Conservation (phyloP, 2,888 invertebrate species). For the Tachina lurida region DNA sequence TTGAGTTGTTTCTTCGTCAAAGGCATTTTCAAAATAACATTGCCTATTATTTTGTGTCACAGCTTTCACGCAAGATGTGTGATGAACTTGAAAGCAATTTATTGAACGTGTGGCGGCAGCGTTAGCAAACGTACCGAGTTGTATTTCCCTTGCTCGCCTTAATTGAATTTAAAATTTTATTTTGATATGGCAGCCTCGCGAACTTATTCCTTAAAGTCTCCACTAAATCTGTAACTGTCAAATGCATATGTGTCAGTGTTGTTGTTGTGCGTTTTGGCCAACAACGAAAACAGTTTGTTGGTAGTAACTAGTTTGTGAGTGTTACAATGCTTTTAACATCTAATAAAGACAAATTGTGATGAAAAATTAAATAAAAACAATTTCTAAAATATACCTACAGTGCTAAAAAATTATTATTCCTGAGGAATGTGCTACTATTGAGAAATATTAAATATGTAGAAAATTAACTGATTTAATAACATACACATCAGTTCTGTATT, state of each 20-base stretch:
- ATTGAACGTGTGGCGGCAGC: no score
- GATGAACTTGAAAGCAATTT: no score
- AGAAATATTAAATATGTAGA: constrained; percentile 17
- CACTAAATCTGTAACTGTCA: constrained; percentile 58
- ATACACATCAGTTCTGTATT: constrained; percentile 11
- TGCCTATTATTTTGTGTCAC: no score
- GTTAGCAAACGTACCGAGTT: no score
- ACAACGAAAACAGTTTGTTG: constrained; percentile 41
- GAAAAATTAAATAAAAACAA: constrained; percentile 24
- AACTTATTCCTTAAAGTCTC: constrained; percentile 35
- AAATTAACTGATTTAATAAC: constrained; percentile 34
- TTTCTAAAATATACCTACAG: not conserved
- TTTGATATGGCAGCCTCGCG: constrained; percentile 43
- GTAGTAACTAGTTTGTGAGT: constrained; percentile 60
- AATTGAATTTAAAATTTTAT: not conserved
- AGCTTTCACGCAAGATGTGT: no score
- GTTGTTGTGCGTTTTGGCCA: constrained; percentile 62
- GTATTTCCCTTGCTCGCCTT: no score
- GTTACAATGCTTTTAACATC: constrained; percentile 47
- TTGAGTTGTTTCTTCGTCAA: no score
- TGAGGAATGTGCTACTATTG: no score
- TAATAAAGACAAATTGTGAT: constrained; percentile 37
- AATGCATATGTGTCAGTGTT: constrained; percentile 56
- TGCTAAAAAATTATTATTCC: not conserved
- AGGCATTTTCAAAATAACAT: no score